Evolutionary conservation across 2,888 invertebrate species (phyloP).

Genomic region (Campoletis raptor): DNA sequence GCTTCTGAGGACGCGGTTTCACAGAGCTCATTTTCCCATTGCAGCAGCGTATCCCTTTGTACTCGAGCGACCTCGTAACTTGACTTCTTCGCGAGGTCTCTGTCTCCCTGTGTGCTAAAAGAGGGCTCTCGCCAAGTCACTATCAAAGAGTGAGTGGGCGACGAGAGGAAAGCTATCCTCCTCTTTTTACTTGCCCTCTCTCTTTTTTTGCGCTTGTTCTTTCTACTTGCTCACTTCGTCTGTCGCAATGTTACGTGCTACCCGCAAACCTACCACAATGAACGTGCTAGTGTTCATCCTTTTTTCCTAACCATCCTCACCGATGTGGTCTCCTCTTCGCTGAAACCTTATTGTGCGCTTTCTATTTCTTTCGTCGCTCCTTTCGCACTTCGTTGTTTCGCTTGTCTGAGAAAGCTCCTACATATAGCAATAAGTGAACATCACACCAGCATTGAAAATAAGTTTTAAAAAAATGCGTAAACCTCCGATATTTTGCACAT

Average conservation of each 20-base stretch:
- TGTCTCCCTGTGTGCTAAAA: conserved; percentile 58
- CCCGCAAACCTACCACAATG: conserved; percentile 64
- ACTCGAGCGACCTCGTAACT: conserved; percentile 67
- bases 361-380: background rate
- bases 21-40: conserved; percentile 64
- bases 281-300: conserved; percentile 62
- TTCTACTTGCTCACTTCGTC: conserved; percentile 36
- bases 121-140: conserved; percentile 63
- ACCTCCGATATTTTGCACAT: too few relatives aligned
- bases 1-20: conserved; percentile 59
- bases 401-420: background rate
- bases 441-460: background rate
- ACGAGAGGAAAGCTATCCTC: conserved; percentile 54
- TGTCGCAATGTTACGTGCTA: conserved; percentile 55
- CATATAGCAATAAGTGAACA: background rate
- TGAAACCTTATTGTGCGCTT: conserved; percentile 20
- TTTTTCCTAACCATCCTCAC: conserved; percentile 53
- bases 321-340: background rate
- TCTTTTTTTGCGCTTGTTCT: conserved; percentile 13
- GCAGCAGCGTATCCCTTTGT: conserved; percentile 64
- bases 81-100: conserved; percentile 66
- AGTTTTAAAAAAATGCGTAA: too few relatives aligned
- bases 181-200: conserved; percentile 28
- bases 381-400: conserved; percentile 19
- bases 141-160: conserved; percentile 69